Conservation (phyloP, 2,888 invertebrate genomes). For the Acanthopleura granulata region DNA sequence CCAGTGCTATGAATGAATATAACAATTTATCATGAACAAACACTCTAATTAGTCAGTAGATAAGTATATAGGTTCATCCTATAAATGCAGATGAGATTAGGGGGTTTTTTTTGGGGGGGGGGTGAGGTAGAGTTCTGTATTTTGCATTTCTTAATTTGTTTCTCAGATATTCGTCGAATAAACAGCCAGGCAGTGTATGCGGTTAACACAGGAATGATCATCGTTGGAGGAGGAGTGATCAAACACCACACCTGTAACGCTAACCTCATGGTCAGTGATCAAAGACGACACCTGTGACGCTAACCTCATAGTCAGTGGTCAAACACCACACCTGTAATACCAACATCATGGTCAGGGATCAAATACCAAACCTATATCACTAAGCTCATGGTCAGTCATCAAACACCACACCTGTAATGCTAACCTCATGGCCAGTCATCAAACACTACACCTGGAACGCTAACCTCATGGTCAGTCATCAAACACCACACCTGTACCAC, state of each 20-base stretch:
- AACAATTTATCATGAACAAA: too few relatives aligned
- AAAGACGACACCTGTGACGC: conserved; percentile 99
- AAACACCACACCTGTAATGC: conserved; percentile 99
- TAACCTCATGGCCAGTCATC: conserved; percentile 84
- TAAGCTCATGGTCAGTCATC: conserved; percentile 87
- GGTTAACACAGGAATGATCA: conserved; percentile 93
- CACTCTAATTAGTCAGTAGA: too few relatives aligned
- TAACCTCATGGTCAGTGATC: conserved; percentile 87
- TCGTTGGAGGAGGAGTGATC: conserved; percentile 95
- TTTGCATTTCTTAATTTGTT: neutral
- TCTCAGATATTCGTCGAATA: conserved; percentile 85
- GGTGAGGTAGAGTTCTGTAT: neutral
- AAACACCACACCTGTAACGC: conserved; percentile 99
- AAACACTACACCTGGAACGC: neutral
- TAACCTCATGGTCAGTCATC: conserved; percentile 74
- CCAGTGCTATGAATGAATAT: too few relatives aligned
- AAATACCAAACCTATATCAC: conserved; percentile 99
- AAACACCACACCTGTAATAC: too few relatives aligned
- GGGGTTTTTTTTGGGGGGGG: too few relatives aligned
- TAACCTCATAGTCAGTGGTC: conserved; percentile 87
- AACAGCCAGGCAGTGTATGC: conserved; percentile 96
- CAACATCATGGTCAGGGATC: conserved; percentile 65
- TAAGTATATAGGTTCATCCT: too few relatives aligned
- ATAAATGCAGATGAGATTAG: too few relatives aligned
- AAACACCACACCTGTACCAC: too few relatives aligned